A percentile compares a stretch with the other conserved stretches of the same genome.
Evolutionary conservation across 2,113 vertebrate species (phyloP).

Genomic region (Acrocephalus kingi): DNA sequence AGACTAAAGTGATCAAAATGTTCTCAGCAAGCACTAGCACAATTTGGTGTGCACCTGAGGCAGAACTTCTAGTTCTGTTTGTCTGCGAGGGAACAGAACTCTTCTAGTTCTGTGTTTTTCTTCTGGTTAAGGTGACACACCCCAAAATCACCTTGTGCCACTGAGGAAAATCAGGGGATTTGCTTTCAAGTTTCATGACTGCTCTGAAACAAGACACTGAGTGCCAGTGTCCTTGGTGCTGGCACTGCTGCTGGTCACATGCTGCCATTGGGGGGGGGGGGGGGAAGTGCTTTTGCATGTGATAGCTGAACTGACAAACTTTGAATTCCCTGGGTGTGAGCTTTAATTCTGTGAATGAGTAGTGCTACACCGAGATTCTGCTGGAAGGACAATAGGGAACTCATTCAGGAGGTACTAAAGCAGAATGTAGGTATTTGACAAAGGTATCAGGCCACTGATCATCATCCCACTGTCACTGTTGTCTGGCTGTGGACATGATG

Average conservation of each 20-base stretch:
- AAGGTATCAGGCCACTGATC: neutral
- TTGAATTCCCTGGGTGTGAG: neutral
- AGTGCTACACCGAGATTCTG: neutral
- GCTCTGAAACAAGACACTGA: neutral
- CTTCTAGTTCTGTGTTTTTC: neutral
- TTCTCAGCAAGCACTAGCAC: neutral
- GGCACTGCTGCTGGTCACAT: neutral
- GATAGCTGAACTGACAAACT: neutral
- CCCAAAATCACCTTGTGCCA: neutral
- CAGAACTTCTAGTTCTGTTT: neutral
- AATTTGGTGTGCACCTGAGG: neutral
- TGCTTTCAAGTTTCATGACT: neutral
- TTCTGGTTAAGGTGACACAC: neutral
- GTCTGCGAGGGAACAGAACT: neutral
- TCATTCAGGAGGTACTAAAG: constrained; percentile 6
- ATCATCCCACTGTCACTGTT: neutral
- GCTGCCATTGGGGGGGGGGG: neutral
- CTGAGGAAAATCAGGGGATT: rapidly evolving
- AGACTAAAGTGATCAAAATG: neutral
- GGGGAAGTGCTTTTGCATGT: neutral
- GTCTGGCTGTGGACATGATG: neutral
- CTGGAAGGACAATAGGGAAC: neutral
- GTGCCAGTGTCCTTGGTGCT: neutral
- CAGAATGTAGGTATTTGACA: constrained; percentile 1
- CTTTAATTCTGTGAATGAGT: neutral